These are phyloP conservation scores for Drosophila pallidifrons DNA, from an alignment of 1,140 invertebrate species.

Conservation along the genomic window DNA sequence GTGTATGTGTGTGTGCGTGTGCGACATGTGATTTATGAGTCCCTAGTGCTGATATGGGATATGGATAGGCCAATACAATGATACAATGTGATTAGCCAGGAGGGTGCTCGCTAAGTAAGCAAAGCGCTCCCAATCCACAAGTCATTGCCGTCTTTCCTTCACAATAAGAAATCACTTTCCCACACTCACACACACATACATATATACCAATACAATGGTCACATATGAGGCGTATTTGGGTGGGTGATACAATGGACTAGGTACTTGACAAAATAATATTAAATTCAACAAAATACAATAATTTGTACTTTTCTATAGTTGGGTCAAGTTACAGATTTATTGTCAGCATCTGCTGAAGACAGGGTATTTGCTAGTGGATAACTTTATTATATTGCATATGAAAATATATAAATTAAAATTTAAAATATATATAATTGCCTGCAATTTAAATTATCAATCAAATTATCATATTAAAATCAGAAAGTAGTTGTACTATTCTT, in stretches of 20 bases:
- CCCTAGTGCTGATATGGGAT: constrained; percentile 72
- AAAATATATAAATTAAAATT: too few species aligned
- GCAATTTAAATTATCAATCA: too few species aligned
- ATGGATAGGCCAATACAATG: constrained; percentile 61
- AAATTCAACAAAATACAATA: too few species aligned
- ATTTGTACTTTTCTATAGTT: too few species aligned
- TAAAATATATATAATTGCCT: too few species aligned
- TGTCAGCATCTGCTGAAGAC: not conserved
- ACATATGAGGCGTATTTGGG: too few species aligned
- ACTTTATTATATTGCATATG: not conserved
- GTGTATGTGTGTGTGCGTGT: constrained; percentile 30
- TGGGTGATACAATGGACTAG: too few species aligned
- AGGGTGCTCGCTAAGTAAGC: constrained; percentile 29
- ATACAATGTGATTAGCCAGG: constrained; percentile 71
- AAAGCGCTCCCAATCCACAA: constrained; percentile 21
- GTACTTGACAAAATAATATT: too few species aligned
- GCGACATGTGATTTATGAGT: constrained; percentile 76
- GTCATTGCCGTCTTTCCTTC: constrained; percentile 17
- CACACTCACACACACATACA: not conserved
- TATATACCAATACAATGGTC: not conserved
- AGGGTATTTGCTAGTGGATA: not conserved
- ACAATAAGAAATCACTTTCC: constrained; percentile 28
- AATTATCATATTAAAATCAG: too few species aligned
- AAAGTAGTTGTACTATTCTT: too few species aligned
- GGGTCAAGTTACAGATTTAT: too few species aligned